phyloP scores from a whole-genome alignment of 2,888 invertebrate genomes.

The Dorcus parallelipipedus region DNA sequence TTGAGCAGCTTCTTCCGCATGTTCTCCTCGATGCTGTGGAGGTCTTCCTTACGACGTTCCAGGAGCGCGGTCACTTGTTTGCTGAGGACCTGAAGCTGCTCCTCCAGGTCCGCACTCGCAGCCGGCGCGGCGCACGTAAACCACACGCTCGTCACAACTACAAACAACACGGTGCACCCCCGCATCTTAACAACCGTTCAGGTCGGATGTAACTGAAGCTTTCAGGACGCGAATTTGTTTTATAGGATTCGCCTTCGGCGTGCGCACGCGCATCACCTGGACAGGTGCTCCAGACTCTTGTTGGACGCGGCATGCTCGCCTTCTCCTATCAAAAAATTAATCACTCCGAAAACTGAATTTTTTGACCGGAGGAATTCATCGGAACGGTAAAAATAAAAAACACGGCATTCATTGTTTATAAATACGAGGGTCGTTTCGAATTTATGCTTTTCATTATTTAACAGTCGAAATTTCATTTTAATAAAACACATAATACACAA shows the following conservation, averaged over 20 bases:
- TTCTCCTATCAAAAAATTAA: background rate
- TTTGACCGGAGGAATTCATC: background rate
- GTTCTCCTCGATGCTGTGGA: conserved; percentile 54
- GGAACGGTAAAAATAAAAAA: background rate
- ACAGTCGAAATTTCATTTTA: too few relatives aligned
- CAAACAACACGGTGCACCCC: conserved; percentile 12
- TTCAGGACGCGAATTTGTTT: conserved; percentile 15
- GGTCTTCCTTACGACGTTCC: conserved; percentile 54
- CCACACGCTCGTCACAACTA: conserved; percentile 21
- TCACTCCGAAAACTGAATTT: background rate
- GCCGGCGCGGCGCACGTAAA: conserved; percentile 10
- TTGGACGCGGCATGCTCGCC: background rate
- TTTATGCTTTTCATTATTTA: background rate
- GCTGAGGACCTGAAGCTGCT: conserved; percentile 51
- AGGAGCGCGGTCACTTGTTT: conserved; percentile 55
- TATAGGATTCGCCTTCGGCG: conserved; percentile 9
- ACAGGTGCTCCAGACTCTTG: conserved; percentile 10
- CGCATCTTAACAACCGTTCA: conserved; percentile 13
- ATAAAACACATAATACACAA: too few relatives aligned
- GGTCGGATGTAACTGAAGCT: conserved; percentile 13
- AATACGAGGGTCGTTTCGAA: background rate
- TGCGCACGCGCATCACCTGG: conserved; percentile 17
- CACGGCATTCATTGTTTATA: background rate
- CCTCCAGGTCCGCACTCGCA: conserved; percentile 38
- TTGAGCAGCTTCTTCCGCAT: conserved; percentile 52